Conservation (phyloP, 2,113 vertebrate genomes). For the Colaptes auratus region DNA sequence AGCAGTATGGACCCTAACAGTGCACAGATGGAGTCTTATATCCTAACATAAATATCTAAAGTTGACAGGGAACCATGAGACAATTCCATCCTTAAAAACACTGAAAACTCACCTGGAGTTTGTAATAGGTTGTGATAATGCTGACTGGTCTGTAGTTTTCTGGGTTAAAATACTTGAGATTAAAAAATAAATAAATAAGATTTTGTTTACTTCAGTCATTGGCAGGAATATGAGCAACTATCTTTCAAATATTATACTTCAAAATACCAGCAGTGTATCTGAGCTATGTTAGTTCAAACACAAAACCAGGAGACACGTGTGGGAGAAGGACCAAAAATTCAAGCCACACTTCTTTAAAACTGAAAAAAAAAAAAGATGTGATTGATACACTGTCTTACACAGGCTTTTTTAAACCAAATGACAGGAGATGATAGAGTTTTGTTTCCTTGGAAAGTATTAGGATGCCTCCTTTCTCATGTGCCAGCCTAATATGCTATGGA, state of each 20-base stretch:
- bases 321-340: neutral
- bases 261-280: neutral
- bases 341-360: neutral
- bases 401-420: neutral
- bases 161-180: too few relatives aligned
- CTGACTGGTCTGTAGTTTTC: too few relatives aligned
- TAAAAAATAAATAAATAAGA: too few relatives aligned
- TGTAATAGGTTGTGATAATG: neutral
- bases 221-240: neutral
- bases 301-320: neutral
- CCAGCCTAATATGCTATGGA: neutral
- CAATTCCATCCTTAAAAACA: neutral
- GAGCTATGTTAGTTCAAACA: conserved; percentile 19
- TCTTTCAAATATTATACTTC: neutral
- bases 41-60: neutral
- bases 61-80: neutral
- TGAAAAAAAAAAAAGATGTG: neutral
- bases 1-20: neutral
- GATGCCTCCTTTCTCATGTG: neutral
- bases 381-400: neutral
- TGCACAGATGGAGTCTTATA: neutral
- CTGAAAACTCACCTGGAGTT: neutral
- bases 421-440: neutral
- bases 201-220: neutral
- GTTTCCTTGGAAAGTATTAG: neutral